These are phyloP conservation scores for Scaptomyza montana DNA, from an alignment of 1,140 invertebrate species.

Conservation along the genomic window DNA sequence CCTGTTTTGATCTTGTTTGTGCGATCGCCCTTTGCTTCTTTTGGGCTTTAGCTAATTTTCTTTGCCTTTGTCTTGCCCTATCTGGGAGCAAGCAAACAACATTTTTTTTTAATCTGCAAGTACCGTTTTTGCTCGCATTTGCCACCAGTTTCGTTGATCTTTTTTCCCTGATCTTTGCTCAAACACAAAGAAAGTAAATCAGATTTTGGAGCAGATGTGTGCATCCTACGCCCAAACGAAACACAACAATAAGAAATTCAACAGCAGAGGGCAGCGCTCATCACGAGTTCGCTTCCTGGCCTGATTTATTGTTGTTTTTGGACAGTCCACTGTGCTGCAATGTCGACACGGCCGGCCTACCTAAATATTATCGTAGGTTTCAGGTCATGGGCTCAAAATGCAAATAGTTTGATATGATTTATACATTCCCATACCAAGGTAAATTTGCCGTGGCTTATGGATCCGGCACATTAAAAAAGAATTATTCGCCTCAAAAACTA, in stretches of 20 bases:
- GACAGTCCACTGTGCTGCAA: slow-evolving; percentile 49
- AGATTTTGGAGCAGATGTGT: slow-evolving; percentile 78
- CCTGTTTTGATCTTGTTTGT: slow-evolving; percentile 73
- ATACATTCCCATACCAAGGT: slow-evolving; percentile 14
- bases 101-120: slow-evolving; percentile 20
- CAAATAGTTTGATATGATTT: slow-evolving; percentile 56
- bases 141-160: slow-evolving; percentile 72
- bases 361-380: slow-evolving; percentile 72
- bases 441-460: slow-evolving; percentile 46
- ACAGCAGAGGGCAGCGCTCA: slow-evolving; percentile 9
- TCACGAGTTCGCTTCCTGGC: slow-evolving; percentile 24
- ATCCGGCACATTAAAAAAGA: slow-evolving; percentile 67
- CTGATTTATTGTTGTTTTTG: slow-evolving; percentile 63
- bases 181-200: slow-evolving; percentile 75
- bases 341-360: slow-evolving; percentile 43
- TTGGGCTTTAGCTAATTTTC: slow-evolving; percentile 71
- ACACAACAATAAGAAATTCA: slow-evolving; percentile 27
- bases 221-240: slow-evolving; percentile 33
- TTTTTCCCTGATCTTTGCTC: slow-evolving; percentile 48
- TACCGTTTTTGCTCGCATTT: slow-evolving; percentile 41
- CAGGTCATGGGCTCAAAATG: slow-evolving; percentile 52
- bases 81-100: slow-evolving; percentile 36
- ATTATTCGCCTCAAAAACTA: slow-evolving; percentile 57
- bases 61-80: slow-evolving; percentile 44
- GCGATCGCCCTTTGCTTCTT: slow-evolving; percentile 71